These are phyloP conservation scores for Mythimna pallens DNA, from an alignment of 2,888 invertebrate genomes.

Conservation along the genomic window DNA sequence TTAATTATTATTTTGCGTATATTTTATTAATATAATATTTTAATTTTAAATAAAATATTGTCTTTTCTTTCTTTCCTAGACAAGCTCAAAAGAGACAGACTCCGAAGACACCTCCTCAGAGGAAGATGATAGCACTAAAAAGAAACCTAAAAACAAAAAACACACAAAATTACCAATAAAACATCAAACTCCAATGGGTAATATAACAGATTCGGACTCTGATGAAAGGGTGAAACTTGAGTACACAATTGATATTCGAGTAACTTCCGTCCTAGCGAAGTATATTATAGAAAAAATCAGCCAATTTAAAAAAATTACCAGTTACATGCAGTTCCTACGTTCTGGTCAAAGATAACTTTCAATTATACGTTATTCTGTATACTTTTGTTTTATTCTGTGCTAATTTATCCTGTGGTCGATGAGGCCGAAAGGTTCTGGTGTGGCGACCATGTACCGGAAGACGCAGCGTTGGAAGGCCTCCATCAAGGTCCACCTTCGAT, in stretches of 20 bases:
- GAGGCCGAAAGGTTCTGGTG: no score
- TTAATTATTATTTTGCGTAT: no score
- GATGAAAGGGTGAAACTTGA: background rate
- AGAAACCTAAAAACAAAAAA: no score
- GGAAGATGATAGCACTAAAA: no score
- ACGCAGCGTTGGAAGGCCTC: no score
- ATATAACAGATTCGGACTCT: background rate
- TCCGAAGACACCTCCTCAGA: no score
- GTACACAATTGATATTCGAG: background rate
- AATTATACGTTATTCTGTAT: background rate
- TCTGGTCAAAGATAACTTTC: background rate
- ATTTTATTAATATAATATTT: no score
- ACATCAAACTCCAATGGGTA: background rate
- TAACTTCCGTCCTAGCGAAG: background rate
- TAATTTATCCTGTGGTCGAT: background rate
- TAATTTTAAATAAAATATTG: no score
- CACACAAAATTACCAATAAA: background rate
- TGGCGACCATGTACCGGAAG: no score
- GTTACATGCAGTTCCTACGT: background rate
- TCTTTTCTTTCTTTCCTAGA: no score
- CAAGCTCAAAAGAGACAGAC: no score
- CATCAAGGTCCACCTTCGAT: no score
- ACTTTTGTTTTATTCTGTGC: background rate
- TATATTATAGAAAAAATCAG: background rate
- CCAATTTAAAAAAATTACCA: background rate